Conservation (phyloP, 2,797 vertebrate species). For the Mormyrops attenuatus region DNA sequence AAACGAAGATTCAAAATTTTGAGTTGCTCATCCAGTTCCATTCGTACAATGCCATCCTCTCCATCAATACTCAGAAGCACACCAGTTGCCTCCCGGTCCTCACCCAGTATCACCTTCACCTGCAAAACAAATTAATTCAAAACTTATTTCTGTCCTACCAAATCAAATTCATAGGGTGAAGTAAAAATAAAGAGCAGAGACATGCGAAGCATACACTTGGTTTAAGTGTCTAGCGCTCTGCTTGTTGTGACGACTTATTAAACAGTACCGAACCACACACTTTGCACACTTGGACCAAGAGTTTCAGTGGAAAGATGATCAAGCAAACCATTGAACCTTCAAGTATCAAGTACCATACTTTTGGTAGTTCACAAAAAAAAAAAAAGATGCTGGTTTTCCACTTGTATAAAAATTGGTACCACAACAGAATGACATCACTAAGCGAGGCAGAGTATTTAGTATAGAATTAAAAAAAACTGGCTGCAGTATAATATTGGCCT, state of each 20-base stretch:
- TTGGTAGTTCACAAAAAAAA: no score
- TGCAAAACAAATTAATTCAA: constrained; percentile 35
- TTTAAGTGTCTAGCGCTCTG: not conserved
- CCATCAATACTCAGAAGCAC: constrained; percentile 85
- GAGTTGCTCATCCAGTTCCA: constrained; percentile 84
- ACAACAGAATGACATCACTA: no score
- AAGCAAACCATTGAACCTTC: not conserved
- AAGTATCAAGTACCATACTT: no score
- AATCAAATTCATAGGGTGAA: not conserved
- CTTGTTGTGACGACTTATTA: not conserved
- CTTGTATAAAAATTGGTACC: no score
- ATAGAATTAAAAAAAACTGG: no score
- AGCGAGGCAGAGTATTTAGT: no score
- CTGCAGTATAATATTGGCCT: no score
- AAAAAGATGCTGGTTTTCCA: no score
- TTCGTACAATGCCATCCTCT: constrained; percentile 87
- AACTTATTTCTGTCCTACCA: not conserved
- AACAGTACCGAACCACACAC: not conserved
- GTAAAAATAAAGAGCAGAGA: not conserved
- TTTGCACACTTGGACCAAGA: not conserved
- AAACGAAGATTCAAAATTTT: constrained; percentile 92
- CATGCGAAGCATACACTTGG: no score
- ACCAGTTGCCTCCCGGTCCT: constrained; percentile 83
- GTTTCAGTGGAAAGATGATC: not conserved
- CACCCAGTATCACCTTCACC: constrained; percentile 91